Percentiles rank a stretch among this genome's conserved stretches.
phyloP scores from a whole-genome alignment of 37 sponge, comb jelly and placozoan genomes.

The Chondrosia reniformis region DNA sequence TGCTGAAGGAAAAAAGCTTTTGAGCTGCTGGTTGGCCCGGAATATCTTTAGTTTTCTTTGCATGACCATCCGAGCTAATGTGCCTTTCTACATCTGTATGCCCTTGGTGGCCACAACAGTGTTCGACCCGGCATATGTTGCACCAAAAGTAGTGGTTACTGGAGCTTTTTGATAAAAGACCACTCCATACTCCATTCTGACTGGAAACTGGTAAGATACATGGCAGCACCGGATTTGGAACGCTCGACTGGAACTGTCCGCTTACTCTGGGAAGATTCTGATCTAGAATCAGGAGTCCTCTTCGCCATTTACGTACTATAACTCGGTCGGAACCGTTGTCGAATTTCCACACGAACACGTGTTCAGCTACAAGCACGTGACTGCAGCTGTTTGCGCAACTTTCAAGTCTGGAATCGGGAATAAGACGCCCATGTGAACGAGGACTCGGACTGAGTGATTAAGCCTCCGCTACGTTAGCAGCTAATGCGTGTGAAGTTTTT shows the following conservation, averaged over 20 bases:
- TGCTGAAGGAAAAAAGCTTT: slow-evolving; percentile 3
- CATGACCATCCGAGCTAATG: background rate
- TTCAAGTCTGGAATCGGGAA: too few relatives aligned
- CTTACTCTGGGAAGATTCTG: background rate
- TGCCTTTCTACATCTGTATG: background rate
- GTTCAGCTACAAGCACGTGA: too few relatives aligned
- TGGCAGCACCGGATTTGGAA: slow-evolving; percentile 29
- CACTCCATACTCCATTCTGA: slow-evolving; percentile 17
- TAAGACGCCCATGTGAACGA: too few relatives aligned
- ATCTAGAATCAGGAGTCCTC: background rate
- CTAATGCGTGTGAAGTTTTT: too few relatives aligned
- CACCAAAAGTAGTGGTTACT: slow-evolving; percentile 20
- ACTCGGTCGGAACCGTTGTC: too few relatives aligned
- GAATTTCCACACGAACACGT: too few relatives aligned
- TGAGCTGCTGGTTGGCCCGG: background rate
- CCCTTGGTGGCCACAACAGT: slow-evolving; percentile 5
- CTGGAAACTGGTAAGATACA: slow-evolving; percentile 4
- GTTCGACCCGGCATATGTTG: slow-evolving; percentile 12
- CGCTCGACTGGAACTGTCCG: background rate
- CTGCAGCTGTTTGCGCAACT: too few relatives aligned
- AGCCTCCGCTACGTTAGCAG: too few relatives aligned
- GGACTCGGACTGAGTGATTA: too few relatives aligned
- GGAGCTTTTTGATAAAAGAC: slow-evolving; percentile 17
- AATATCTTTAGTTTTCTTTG: slow-evolving; percentile 18
- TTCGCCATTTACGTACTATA: too few relatives aligned